These are phyloP conservation scores for Tholera decimalis DNA, from an alignment of 2,888 invertebrate species.

Conservation along the genomic window DNA sequence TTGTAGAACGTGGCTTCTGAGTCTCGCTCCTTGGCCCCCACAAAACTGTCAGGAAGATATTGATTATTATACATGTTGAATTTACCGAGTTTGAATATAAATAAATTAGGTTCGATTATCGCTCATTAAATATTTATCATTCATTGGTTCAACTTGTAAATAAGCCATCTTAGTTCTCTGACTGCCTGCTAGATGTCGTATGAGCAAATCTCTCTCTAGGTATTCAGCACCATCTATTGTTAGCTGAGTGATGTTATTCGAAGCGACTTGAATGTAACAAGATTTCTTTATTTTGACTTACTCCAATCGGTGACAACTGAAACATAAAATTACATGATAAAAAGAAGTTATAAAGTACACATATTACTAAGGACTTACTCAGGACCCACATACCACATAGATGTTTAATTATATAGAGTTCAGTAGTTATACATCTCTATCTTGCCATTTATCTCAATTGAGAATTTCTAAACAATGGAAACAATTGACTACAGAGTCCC, in stretches of 20 bases:
- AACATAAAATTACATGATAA: constrained; percentile 33
- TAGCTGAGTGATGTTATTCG: neutral
- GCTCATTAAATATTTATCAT: neutral
- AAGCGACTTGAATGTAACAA: neutral
- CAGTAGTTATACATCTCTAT: neutral
- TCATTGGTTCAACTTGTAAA: neutral
- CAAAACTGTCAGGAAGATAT: constrained; percentile 45
- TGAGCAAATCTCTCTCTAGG: neutral
- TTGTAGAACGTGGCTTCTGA: constrained; percentile 22
- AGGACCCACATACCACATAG: neutral
- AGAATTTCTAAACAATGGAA: constrained; percentile 18
- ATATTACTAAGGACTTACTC: neutral
- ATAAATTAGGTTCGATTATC: neutral
- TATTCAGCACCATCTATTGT: constrained; percentile 45
- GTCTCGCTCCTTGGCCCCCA: constrained; percentile 32
- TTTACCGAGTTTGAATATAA: neutral
- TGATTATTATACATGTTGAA: constrained; percentile 10
- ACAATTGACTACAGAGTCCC: constrained; percentile 5
- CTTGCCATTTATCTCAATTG: constrained; percentile 4
- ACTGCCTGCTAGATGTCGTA: constrained; percentile 31
- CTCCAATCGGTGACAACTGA: constrained; percentile 49
- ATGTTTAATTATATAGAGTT: constrained; percentile 2
- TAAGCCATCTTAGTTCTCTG: constrained; percentile 19
- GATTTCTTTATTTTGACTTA: constrained; percentile 41
- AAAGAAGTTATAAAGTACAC: too few species aligned